Conservation (phyloP, 1,140 invertebrate genomes). For the Holcopasites calliopsidis region DNA sequence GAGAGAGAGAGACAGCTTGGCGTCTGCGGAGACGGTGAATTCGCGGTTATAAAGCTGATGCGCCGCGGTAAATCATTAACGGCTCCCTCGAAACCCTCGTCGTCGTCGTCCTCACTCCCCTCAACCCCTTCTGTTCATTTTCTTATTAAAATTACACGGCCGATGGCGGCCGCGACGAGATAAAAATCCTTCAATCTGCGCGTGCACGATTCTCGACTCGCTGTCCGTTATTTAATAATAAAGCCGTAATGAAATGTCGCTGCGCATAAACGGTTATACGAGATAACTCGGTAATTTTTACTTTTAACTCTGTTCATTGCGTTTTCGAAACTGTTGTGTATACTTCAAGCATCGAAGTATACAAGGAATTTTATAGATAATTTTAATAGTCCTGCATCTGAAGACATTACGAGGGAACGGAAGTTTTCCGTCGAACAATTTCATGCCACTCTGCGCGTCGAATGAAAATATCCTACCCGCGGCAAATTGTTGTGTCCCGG, state of each 20-base stretch:
- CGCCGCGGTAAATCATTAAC: constrained; percentile 72
- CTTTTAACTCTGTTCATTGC: no score
- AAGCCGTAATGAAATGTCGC: constrained; percentile 23
- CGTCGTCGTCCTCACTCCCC: constrained; percentile 14
- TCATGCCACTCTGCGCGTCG: background rate
- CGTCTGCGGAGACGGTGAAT: constrained; percentile 57
- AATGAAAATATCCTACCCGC: no score
- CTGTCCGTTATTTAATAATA: constrained; percentile 13
- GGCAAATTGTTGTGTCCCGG: no score
- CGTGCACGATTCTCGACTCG: background rate
- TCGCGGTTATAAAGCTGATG: constrained; percentile 60
- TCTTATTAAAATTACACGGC: constrained; percentile 54
- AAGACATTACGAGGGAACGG: background rate
- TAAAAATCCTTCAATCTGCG: constrained; percentile 19
- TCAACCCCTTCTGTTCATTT: constrained; percentile 43
- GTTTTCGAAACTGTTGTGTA: no score
- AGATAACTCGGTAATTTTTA: no score
- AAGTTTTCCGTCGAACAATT: background rate
- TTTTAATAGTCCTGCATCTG: no score
- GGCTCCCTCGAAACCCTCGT: constrained; percentile 1
- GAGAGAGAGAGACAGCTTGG: constrained; percentile 29
- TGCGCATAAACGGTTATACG: no score
- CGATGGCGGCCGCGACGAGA: background rate
- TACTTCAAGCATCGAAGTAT: no score
- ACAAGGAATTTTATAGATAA: no score